Conservation (phyloP, 2,113 vertebrate genomes). For the Bujurquina vittata region DNA sequence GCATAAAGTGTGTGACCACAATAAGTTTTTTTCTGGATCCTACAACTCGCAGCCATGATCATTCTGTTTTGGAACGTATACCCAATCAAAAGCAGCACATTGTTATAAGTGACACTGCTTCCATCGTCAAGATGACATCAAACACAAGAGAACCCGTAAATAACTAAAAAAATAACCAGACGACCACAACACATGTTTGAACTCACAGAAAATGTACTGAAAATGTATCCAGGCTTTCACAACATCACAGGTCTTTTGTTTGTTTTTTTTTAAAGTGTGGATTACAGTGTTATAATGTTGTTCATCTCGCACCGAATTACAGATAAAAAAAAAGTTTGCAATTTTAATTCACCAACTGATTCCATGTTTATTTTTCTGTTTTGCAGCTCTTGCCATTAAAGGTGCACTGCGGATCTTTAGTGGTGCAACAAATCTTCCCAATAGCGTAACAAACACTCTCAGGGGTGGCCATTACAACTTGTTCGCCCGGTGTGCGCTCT, state of each 20-base stretch:
- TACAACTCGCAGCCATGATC: background rate
- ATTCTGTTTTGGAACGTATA: background rate
- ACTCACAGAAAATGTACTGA: background rate
- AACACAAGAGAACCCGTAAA: background rate
- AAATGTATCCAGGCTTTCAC: background rate
- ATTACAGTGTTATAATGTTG: slow-evolving; percentile 25
- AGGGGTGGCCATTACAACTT: background rate
- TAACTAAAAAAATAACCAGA: slow-evolving; percentile 9
- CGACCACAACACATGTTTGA: background rate
- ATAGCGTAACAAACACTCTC: background rate
- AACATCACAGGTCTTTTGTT: background rate
- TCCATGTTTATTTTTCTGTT: slow-evolving; percentile 46
- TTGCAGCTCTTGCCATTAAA: slow-evolving; percentile 2
- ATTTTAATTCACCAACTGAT: slow-evolving; percentile 39
- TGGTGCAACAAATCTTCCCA: slow-evolving; percentile 7
- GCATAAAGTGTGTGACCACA: background rate
- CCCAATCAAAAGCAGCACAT: slow-evolving; percentile 9
- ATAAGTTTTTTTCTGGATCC: background rate
- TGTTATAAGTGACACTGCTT: background rate
- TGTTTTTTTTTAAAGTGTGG: background rate
- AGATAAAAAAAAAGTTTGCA: slow-evolving; percentile 35
- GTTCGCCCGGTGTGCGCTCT: background rate
- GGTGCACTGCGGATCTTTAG: slow-evolving; percentile 5
- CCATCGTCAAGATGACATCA: background rate
- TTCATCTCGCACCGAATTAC: slow-evolving; percentile 24